Evolutionary conservation across 2,113 vertebrate genomes (phyloP).

Genomic region (Corythaixoides concolor): DNA sequence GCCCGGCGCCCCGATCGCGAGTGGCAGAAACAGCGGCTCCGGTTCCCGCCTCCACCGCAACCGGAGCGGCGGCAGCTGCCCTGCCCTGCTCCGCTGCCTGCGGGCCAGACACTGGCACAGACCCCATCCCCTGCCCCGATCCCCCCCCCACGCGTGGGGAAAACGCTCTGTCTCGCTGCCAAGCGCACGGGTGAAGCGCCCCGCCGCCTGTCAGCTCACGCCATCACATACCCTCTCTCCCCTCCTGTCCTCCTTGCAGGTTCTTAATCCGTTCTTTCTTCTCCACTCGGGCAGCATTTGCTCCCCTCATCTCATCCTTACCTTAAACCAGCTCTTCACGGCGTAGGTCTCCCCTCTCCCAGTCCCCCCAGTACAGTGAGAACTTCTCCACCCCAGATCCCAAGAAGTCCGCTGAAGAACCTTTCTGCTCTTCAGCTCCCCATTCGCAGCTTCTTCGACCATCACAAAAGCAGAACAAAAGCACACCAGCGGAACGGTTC

Average conservation of each 20-base stretch:
- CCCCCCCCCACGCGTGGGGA: not conserved
- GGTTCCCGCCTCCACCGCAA: not conserved
- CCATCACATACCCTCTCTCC: not conserved
- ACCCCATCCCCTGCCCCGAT: too few relatives aligned
- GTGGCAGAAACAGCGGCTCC: not conserved
- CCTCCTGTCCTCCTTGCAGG: rapidly evolving
- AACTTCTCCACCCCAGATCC: not conserved
- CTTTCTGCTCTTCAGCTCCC: not conserved
- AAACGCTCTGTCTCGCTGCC: not conserved
- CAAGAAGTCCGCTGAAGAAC: not conserved
- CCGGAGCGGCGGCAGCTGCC: not conserved
- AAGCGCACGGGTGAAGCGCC: not conserved
- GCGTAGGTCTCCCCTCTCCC: rapidly evolving
- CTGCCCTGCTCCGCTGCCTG: not conserved
- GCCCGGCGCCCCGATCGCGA: too few relatives aligned
- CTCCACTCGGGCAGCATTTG: too few relatives aligned
- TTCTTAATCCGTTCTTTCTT: too few relatives aligned
- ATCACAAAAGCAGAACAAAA: too few relatives aligned
- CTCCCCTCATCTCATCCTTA: not conserved
- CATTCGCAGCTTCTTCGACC: too few relatives aligned
- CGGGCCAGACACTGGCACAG: not conserved
- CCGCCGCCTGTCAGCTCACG: not conserved
- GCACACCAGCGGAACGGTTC: not conserved
- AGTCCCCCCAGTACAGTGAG: not conserved
- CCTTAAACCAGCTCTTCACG: not conserved